phyloP scores from a whole-genome alignment of 2,797 vertebrate species.

The Pelochelys cantorii region DNA sequence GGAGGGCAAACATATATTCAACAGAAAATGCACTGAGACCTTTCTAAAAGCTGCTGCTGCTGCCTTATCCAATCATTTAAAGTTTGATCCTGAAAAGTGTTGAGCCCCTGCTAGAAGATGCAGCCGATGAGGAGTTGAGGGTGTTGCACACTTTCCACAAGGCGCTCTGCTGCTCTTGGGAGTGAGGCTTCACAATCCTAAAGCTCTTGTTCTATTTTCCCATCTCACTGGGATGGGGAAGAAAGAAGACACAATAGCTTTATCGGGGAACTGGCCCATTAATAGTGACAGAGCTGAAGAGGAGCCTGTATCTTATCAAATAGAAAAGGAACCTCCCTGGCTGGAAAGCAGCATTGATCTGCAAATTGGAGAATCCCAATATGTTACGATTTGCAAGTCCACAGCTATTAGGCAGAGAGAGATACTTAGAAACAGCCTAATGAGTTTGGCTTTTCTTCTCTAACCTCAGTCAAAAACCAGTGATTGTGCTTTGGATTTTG shows the following conservation, averaged over 20 bases:
- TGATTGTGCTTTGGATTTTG: constrained; percentile 69
- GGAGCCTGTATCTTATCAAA: not conserved
- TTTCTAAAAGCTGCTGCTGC: not conserved
- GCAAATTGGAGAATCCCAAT: constrained; percentile 56
- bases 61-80: not conserved
- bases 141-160: accelerated
- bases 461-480: constrained; percentile 71
- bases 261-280: constrained; percentile 13
- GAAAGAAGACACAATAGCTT: not conserved
- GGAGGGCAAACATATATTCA: not conserved
- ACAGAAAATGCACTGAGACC: not conserved
- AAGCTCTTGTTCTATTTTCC: not conserved
- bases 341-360: constrained; percentile 17
- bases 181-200: not conserved
- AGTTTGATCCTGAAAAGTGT: not conserved
- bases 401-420: constrained; percentile 38
- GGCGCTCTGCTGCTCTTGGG: not conserved
- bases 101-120: not conserved
- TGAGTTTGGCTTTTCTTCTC: constrained; percentile 66
- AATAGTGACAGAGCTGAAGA: not conserved
- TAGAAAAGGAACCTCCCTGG: constrained; percentile 5
- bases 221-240: accelerated
- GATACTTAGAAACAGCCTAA: constrained; percentile 65
- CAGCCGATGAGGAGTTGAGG: not conserved
- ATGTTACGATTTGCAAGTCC: constrained; percentile 49